Base-by-base conservation (phyloP, 2,888 invertebrate genomes). In the Clivina fossor region DNA sequence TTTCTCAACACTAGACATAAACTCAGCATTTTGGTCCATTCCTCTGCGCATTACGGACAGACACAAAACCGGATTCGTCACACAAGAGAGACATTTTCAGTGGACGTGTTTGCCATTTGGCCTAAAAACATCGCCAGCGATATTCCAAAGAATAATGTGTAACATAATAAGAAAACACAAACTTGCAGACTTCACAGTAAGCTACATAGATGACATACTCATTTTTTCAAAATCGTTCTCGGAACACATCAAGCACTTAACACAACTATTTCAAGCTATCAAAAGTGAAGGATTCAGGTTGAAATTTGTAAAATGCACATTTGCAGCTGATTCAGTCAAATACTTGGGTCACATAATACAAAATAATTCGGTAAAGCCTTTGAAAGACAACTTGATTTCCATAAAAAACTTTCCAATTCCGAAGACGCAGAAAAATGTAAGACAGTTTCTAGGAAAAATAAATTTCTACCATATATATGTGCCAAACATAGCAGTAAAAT, bases 21-120 rank as follows among this genome's bases (percentile, higher is more conserved):
- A 69, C 51, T 68, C 68, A 7, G 69, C 69, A 22, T 71, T 70
- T 60, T 71, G 69, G 69, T 66, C 67, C 9, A 69, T 69, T 4
- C 68, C 68, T 2, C 40, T 68, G 33, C 37, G 60, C 57, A 58
- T 66, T 20, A 50, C 63, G 63, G 68, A 70, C 41, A 62, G 64
- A 60, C 18, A 64, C 24, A 71, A 71, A 55, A 61, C 62, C 2
- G 62, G 30, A 11, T 64, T 64, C 44, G 57, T 64, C 5, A 64
- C 63, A 4, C 64, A 62, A 43, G 11, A 33, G 19, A 60, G 57
- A 3, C 57, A 59, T n/a, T 62, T 37, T 32, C 51, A 62, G 40
- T 60, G 60, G 58, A 56, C 19, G 0, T 57, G 56, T 15, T 18
- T 62, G 15, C 60, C 61, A 7, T 62, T 58, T 57, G 62, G 61